Base-by-base conservation (phyloP, 2,888 invertebrate species). In the Sacculina carcini region DNA sequence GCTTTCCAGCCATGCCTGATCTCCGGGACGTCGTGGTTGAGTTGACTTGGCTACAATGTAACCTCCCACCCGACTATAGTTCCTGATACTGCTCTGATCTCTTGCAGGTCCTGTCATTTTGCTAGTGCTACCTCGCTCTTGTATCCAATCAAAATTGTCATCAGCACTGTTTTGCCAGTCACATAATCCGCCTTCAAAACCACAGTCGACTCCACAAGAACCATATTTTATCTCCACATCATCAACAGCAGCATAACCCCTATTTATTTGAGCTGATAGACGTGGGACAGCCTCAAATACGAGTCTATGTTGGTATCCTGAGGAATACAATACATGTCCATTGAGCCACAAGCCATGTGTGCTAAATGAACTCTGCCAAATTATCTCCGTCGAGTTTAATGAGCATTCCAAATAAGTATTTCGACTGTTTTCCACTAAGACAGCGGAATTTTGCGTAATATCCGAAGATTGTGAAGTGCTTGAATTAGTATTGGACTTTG, bases 141-240 rank as follows among this genome's bases (percentile, higher is more conserved):
- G 51, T 12, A 58, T 58, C 65, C 65, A 65, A 54, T 65, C 62
- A 56, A 64, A 65, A 42, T 57, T 56, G 54, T 62, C 62, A 10
- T 56, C 56, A 5, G 51, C 55, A 24, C 59, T 59, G 53, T 62
- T 62, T 2, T 54, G 59, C 61, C 63, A 65, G 14, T 61, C 59
- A 52, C 66, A 66, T 24, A 62, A 55, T 4, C 61, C 62, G 24
- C 54, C 56, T 52, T 66, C 65, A 59, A 66, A 66, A 53, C 62
- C 61, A 57, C 66, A 66, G 52, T 59, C 56, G 36, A 52, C 54
- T 58, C 57, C 55, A 24, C 57, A 65, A 44, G 60, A 57, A 5
- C 64, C 64, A 31, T 56, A 53, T 4, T 50, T 53, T 9, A 62
- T 56, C 2, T 50, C 48, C 34, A 66, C 58, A 52, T 65, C 64